These are phyloP conservation scores for Triplophysa bombifrons DNA, from an alignment of 2,797 vertebrate species.

Conservation along the genomic window DNA sequence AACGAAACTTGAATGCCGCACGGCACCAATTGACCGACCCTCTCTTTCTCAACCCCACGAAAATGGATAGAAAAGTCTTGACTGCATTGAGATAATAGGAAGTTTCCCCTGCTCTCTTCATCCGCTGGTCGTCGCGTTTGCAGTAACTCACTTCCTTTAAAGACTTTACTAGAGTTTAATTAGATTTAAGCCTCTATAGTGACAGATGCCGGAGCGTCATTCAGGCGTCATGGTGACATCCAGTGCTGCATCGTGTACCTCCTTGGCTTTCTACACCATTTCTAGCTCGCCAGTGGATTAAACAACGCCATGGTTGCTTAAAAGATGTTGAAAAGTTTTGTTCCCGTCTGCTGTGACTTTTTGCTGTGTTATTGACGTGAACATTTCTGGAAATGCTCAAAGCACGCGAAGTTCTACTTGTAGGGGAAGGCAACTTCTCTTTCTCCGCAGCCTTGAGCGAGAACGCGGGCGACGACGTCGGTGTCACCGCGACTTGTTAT, in stretches of 20 bases:
- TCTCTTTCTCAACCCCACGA: background rate
- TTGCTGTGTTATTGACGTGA: background rate
- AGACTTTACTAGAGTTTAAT: conserved; percentile 9
- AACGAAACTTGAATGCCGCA: conserved; percentile 24
- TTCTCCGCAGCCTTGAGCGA: conserved; percentile 81
- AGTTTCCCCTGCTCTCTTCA: background rate
- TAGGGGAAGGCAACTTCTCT: conserved; percentile 97
- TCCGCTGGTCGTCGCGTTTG: background rate
- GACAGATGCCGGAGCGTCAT: conserved; percentile 12
- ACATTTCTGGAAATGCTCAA: conserved; percentile 32
- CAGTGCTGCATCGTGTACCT: conserved; percentile 20
- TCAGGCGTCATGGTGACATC: conserved; percentile 13
- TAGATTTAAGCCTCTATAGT: background rate
- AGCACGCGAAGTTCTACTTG: conserved; percentile 75
- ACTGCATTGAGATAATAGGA: too few species aligned
- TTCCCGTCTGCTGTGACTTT: background rate
- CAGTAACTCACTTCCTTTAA: background rate
- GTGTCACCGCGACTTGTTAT: conserved; percentile 85
- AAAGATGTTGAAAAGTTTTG: background rate
- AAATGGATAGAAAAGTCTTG: background rate
- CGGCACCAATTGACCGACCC: background rate
- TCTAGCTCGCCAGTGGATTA: background rate
- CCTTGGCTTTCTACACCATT: background rate
- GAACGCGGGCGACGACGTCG: conserved; percentile 45
- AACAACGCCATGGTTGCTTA: background rate